Evolutionary conservation across 2,888 invertebrate genomes (phyloP).

Genomic region (Bursaphelenchus okinawaensis): DNA sequence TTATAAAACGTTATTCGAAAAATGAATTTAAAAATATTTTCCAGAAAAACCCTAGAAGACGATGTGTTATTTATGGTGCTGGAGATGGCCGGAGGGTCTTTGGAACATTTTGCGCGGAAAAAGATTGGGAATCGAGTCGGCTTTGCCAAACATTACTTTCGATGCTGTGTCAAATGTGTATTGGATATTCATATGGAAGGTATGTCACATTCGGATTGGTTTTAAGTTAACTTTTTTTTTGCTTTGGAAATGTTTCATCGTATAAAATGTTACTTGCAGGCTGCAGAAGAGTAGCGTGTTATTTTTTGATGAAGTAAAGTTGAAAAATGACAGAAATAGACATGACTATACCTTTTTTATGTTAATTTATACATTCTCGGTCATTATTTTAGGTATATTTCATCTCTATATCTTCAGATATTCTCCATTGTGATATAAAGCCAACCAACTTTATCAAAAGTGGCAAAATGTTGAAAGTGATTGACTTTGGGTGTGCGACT

Average conservation of each 20-base stretch:
- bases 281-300: no score
- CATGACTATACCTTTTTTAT: no score
- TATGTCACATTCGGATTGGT: not conserved
- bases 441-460: not conserved
- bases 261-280: no score
- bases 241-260: no score
- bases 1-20: no score
- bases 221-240: no score
- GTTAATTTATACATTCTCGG: no score
- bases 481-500: slow-evolving; percentile 6
- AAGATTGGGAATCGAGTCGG: not conserved
- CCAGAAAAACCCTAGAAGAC: not conserved
- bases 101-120: not conserved
- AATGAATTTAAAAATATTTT: no score
- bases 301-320: no score
- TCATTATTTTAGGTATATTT: no score
- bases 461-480: slow-evolving; percentile 1
- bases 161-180: not conserved
- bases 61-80: slow-evolving; percentile 5
- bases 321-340: no score
- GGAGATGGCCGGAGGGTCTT: not conserved
- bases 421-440: slow-evolving; percentile 1
- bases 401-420: not conserved
- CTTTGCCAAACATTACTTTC: not conserved
- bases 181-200: not conserved